Conservation (phyloP, 2,113 vertebrate species). For the Amphiprion ocellaris region DNA sequence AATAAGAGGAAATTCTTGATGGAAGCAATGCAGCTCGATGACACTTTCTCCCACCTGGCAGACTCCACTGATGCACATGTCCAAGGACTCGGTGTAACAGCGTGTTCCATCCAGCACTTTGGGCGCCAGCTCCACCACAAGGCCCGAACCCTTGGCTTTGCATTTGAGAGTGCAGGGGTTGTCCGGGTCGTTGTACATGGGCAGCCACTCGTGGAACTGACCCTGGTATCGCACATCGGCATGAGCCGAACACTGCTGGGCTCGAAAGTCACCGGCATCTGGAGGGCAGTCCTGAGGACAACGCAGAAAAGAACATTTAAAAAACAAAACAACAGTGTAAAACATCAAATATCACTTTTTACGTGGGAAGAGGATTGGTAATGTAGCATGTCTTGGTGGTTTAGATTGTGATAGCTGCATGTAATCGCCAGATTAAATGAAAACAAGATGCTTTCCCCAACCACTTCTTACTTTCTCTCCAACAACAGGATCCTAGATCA, state of each 20-base stretch:
- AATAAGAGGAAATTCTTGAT: not conserved
- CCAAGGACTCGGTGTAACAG: conserved; percentile 96
- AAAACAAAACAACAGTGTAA: not conserved
- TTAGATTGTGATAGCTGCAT: not conserved
- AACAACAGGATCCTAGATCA: conserved; percentile 15
- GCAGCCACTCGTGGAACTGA: conserved; percentile 95
- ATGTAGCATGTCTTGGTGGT: not conserved
- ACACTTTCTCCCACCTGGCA: conserved; percentile 88
- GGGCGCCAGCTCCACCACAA: conserved; percentile 93
- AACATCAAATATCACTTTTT: not conserved
- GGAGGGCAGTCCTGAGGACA: conserved; percentile 90
- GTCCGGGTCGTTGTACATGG: conserved; percentile 92
- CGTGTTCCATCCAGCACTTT: conserved; percentile 97
- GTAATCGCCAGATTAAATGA: conserved; percentile 13
- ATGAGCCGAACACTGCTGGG: conserved; percentile 97
- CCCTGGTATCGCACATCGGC: conserved; percentile 94
- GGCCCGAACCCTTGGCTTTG: conserved; percentile 86
- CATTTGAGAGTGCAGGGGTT: conserved; percentile 96
- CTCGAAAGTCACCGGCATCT: conserved; percentile 94
- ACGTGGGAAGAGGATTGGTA: not conserved
- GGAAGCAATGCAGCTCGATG: not conserved
- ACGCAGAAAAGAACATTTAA: not conserved
- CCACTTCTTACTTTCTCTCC: conserved; percentile 35
- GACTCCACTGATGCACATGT: conserved; percentile 97
- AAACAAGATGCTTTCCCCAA: conserved; percentile 1